Base-by-base conservation (phyloP, 1,140 invertebrate genomes). In the Cotesia glomerata region DNA sequence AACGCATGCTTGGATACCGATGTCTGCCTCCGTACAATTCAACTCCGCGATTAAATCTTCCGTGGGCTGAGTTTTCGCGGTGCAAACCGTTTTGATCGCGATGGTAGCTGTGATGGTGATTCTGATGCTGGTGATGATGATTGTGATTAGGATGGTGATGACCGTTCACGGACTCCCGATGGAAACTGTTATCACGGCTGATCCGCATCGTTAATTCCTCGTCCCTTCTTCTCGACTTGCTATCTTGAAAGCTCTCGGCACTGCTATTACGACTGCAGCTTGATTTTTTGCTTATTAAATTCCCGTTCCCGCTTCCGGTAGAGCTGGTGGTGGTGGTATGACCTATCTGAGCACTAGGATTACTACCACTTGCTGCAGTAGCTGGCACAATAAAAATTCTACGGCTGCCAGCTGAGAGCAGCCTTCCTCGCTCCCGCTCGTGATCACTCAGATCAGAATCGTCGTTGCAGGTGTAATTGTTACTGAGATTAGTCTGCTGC, bases 1-100 rank as follows among this genome's bases (percentile, higher is more conserved):
- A 81, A 8, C 81, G 71, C 74, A 84, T 81, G 68, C 83, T 85
- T 14, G 81, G 76, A 66, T 81, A 82, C 36, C 77, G 77, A 59
- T 76, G 69, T 39, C 76, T 71, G 5, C 74, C 62, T n/a, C 73
- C 69, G 61, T 78, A 75, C 4, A 75, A 63, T 68, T 83, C 79
- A 54, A 75, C 35, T 9, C 73, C 76, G 1, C 78, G 74, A 56
- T 51, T 72, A 35, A 72, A 68, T 58, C 75, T 69, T 13, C 75
- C 77, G 14, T 69, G 71, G 5, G n/a, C 45, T 11, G 54, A 69
- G 66, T 64, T 58, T 26, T 76, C 76, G 16, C 73, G 71, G 63
- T 67, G 71, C 13, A 63, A 61, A 35, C 63, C 32, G 39, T 45
- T 67, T 71, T 45, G 39, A 11, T 39, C 65, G 54, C 45, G 39